Evolutionary conservation across 2,113 vertebrate species (phyloP), one percentile per base, ranked within the genome.

Genomic region (Gambusia holbrooki): DNA sequence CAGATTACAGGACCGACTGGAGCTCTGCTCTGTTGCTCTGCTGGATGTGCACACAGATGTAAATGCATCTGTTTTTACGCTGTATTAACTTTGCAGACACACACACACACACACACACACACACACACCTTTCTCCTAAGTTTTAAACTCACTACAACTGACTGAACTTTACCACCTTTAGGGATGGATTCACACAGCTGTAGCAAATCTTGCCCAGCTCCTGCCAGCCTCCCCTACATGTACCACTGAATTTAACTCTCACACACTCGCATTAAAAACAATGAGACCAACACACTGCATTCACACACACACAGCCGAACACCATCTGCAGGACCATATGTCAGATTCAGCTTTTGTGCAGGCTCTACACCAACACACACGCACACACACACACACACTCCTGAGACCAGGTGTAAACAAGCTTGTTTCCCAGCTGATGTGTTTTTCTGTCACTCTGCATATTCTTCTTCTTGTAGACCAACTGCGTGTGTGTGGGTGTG

Each of bases 361-460:
- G 25, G 51, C 68, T 22, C 19, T 60, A 40, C 64, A 64, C 63
- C 66, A 60, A 60, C 63, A 70, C 51, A 62, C 61, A 61, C 66
- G 42, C 42, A 2, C 71, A 33, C 51, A 42, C 61, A 28, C 68
- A 73, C 51, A 61, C 61, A 2, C 74, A 60, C 84, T 62, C 62
- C 76, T 65, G 85, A 84, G 79, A 72, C 62, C 82, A 84, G 85
- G 82, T 84, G 85, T 84, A 87, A 84, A 87, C 82, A 84, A 84
- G 73, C 76, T 65, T 77, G 76, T 79, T 79, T 82, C 82, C 82
- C 85, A 84, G 73, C 82, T 81, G 85, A 87, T 84, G 85, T 84
- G 85, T 84, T 84, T 84, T 81, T 65, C 85, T 87, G 85, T 84
- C 85, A 87, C 81, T 82, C 82, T 87, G 82, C 69, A 82, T 87